Conservation (phyloP, 2,888 invertebrate genomes). For the Acronicta aceris region DNA sequence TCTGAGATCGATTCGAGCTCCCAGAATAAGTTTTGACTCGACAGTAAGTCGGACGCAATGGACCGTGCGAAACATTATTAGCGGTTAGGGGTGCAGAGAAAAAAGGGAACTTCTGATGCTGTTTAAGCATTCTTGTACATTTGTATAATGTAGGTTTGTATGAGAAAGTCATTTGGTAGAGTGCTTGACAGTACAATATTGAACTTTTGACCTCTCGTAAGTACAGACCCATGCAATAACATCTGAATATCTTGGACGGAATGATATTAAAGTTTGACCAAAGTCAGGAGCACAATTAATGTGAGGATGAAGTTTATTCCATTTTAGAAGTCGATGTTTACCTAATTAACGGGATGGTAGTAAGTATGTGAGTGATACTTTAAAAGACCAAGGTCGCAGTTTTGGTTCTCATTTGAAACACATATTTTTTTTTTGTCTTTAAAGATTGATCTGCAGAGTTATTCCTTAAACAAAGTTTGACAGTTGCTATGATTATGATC, state of each 20-base stretch:
- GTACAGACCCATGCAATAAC: not conserved
- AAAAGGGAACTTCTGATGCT: constrained; percentile 46
- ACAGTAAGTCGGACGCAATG: constrained; percentile 59
- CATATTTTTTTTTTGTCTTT: too few species aligned
- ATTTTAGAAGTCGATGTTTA: too few species aligned
- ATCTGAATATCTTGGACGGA: not conserved
- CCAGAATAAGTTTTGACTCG: constrained; percentile 53
- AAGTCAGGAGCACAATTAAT: too few species aligned
- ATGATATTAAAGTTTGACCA: not conserved
- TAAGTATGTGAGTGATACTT: too few species aligned
- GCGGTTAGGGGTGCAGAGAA: constrained; percentile 61
- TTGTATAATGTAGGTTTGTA: constrained; percentile 28
- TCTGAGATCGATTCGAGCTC: constrained; percentile 30
- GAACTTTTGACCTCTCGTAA: constrained; percentile 8
- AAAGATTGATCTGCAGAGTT: too few species aligned
- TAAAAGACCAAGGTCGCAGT: too few species aligned
- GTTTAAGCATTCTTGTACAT: constrained; percentile 49
- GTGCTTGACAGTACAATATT: constrained; percentile 16
- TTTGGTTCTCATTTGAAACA: too few species aligned
- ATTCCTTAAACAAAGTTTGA: too few species aligned
- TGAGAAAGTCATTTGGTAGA: constrained; percentile 30
- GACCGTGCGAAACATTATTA: constrained; percentile 59
- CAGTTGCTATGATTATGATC: too few species aligned
- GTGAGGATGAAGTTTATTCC: too few species aligned
- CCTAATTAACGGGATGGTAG: too few species aligned